Evolutionary conservation across 1,140 invertebrate genomes (phyloP), one percentile per base, ranked within the genome.

Genomic region (Sipha flava): DNA sequence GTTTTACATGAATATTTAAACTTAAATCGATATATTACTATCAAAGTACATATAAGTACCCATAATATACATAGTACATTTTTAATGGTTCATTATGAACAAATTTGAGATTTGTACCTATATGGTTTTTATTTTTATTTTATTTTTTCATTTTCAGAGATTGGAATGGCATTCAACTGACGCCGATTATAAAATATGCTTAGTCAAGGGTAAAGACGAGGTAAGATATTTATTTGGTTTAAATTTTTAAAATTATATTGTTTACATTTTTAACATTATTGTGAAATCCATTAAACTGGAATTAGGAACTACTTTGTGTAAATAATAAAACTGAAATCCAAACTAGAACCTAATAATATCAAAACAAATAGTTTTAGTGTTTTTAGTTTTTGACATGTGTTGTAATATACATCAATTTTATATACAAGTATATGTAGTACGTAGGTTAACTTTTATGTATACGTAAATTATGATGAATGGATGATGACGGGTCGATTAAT

Each of bases 141-240:
- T 62, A 81, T 80, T 83, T 82, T 54, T 82, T 84, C n/a, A n/a
- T 66, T 88, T 88, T 26, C 88, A 94, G 92, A 90, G 92, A 82
- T 89, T 97, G 81, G 91, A 92, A 85, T 97, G 95, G 95, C 89
- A 89, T 82, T 93, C 95, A 81, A 93, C 90, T 26, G 90, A 89
- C 80, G 90, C 92, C 16, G 93, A 95, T 85, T 89, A 90, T 82
- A 91, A 95, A 86, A 86, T 96, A 84, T 97, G 95, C 84, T 88
- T 90, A 81, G 86, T 96, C 82, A 97, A 97, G 85, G 95, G 95
- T 64, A 95, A 94, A 85, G 90, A 89, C 75, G 91, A 93, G 83
- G 92, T 88, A 83, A 85, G 84, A 80, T 34, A 1, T 52, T 49
- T 49, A n/a, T 7, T 37, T 37, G 23, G 23, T 37, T 21, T 18